Base-by-base conservation (phyloP, 1,140 invertebrate genomes). In the Drosophila pachea region DNA sequence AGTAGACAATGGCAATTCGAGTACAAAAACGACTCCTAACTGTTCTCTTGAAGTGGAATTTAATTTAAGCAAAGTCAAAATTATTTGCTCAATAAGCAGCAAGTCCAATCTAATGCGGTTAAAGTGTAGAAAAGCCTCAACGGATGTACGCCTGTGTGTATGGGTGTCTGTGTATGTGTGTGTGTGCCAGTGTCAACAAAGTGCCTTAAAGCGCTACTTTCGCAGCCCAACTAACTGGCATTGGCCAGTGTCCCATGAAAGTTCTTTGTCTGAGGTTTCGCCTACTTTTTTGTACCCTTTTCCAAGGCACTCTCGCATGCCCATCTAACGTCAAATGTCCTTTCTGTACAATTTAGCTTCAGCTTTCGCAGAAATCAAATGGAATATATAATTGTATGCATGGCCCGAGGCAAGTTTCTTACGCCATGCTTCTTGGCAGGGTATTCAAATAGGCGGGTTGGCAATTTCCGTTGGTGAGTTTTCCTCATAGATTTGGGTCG, bases 71-170 rank as follows among this genome's bases (percentile, higher is more conserved):
- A 65, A 73, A 79, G 68, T 73, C 68, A 68, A 75, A 78, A 63
- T 68, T 74, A 59, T 74, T 56, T 78, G 47, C 60, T 56, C 60
- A 50, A 77, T 50, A 38, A 60, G 43, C 31, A 52, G 56, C 64
- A 74, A 75, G 61, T 59, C 76, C 68, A 68, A 79, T 79, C 73
- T 73, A 79, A 75, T 79, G 73, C 45, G 73, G 76, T 61, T 77
- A 56, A 70, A 72, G 60, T 48, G 42, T 35, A 43, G 68, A 42
- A 54, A 62, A 58, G 35, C n/a, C 62, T 65, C 47, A 38, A 14
- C 2, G 40, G 12, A 22, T 36, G 36, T 7, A 14, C 16, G 43
- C 8, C 6, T 7, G 16, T 22, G 54, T 45, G 22, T 61, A 11
- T 56, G 53, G 16, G 31, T 53, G 40, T 54, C 35, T 65, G 9